Evolutionary conservation across 2,113 vertebrate species (phyloP), one percentile per base, ranked within the genome.

Genomic region (Aleadryas rufinucha): DNA sequence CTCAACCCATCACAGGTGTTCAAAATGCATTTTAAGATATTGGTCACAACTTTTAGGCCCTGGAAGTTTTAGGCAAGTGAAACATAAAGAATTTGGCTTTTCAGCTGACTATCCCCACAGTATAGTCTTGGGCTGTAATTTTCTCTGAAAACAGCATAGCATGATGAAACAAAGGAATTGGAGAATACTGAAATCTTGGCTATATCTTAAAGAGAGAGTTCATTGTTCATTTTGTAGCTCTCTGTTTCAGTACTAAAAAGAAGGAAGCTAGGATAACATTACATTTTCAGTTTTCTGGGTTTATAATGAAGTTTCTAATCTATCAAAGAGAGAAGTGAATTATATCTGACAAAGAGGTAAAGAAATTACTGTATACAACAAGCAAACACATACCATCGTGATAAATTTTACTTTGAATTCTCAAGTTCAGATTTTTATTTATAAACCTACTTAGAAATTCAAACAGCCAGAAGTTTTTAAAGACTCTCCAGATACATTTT

Each of bases 221-320:
- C 45, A 54, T 61, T 94, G 83, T 84, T 95, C 66, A 26, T 82
- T 92, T 95, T 35, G 10, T 26, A 89, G 64, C 84, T 86, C 59
- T 82, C 79, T 87, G 37, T 81, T 90, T 79, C 72, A 87, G 31
- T 35, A 50, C 28, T 47, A 78, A 68, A 89, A 81, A 41, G 60
- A 94, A 74, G 72, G 47, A 86, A 70, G 19, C 7, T 45, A 45
- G 44, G 74, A 81, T 90, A 93, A 78, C 39, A 82, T 87, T 75
- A 64, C 31, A 1, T 78, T 86, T 89, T 87, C 65, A 41, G 30
- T 89, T 94, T 96, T 92, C 64, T 69, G 27, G 16, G 41, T 65
- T 90, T 71, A 53, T 82, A 92, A 87, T 72, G 45, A 93, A 89
- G 28, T 84, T 82, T 81, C 86, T 82, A 92, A 81, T 45, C 75